Percentiles rank a stretch among this genome's conserved stretches.
Evolutionary conservation across 2,113 vertebrate species (phyloP).

Genomic region (Colossoma macropomum): DNA sequence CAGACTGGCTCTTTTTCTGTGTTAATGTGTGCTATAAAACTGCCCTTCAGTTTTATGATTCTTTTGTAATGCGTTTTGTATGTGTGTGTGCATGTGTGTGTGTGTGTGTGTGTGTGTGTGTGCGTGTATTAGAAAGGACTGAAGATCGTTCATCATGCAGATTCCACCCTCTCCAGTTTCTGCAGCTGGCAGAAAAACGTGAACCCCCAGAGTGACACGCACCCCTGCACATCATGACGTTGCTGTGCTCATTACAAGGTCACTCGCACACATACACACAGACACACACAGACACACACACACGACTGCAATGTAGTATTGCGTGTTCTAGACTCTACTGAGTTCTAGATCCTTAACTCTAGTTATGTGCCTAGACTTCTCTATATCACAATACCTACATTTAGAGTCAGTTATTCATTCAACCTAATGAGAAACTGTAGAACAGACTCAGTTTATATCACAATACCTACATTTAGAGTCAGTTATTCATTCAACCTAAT

Average conservation of each 20-base stretch:
- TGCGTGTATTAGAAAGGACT: constrained; percentile 79
- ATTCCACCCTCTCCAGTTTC: constrained; percentile 93
- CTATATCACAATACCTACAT: no score
- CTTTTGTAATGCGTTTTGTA: background rate
- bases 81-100: background rate
- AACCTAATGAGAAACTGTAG: no score
- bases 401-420: no score
- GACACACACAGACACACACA: constrained; percentile 39
- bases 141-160: constrained; percentile 95
- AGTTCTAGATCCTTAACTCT: no score
- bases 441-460: no score
- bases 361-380: no score
- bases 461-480: no score
- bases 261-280: background rate
- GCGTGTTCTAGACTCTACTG: background rate
- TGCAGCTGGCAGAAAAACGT: constrained; percentile 98
- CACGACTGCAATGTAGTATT: background rate
- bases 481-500: no score
- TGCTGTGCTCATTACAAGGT: constrained; percentile 93
- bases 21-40: no score
- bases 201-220: constrained; percentile 93
- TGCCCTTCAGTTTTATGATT: no score
- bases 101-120: constrained; percentile 1
- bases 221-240: constrained; percentile 94
- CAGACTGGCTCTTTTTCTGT: no score